phyloP scores from a whole-genome alignment of 2,888 invertebrate species.

The Drosophila fungiperda region DNA sequence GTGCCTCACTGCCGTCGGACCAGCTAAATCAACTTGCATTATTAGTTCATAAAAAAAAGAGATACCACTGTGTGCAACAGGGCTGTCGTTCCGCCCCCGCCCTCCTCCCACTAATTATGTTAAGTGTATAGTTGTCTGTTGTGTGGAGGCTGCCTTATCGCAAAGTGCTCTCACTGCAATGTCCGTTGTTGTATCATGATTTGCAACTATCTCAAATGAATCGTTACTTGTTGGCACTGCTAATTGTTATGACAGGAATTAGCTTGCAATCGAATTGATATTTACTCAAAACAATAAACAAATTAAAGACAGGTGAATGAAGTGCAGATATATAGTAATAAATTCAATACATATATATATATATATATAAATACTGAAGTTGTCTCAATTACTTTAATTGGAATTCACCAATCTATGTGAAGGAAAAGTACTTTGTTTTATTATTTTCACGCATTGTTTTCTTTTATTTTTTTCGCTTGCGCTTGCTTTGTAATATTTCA shows the following conservation, averaged over 20 bases:
- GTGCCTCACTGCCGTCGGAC: slow-evolving; percentile 15
- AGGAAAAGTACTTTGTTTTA: not conserved
- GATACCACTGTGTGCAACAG: slow-evolving; percentile 4
- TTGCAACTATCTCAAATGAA: slow-evolving; percentile 37
- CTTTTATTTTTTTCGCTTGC: slow-evolving; percentile 46
- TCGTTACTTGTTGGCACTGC: slow-evolving; percentile 30
- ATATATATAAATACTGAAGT: slow-evolving; percentile 1
- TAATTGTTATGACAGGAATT: slow-evolving; percentile 44
- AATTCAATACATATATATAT: slow-evolving; percentile 27
- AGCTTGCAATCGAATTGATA: slow-evolving; percentile 48
- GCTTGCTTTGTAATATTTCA: slow-evolving; percentile 67
- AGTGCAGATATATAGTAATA: slow-evolving; percentile 54
- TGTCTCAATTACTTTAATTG: not conserved
- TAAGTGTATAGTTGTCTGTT: slow-evolving; percentile 67
- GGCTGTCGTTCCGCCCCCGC: not conserved
- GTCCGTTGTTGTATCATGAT: slow-evolving; percentile 59
- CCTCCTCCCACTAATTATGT: slow-evolving; percentile 55
- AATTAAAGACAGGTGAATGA: slow-evolving; percentile 35
- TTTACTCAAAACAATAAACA: slow-evolving; percentile 1
- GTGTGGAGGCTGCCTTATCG: slow-evolving; percentile 66
- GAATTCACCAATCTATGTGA: not conserved
- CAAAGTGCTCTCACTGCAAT: slow-evolving; percentile 28
- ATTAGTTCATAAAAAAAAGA: slow-evolving; percentile 55
- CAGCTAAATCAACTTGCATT: slow-evolving; percentile 62
- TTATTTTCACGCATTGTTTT: slow-evolving; percentile 47